Evolutionary conservation across 2,797 vertebrate genomes (phyloP), one percentile per base, ranked within the genome.

Genomic region (Acridotheres tristis): DNA sequence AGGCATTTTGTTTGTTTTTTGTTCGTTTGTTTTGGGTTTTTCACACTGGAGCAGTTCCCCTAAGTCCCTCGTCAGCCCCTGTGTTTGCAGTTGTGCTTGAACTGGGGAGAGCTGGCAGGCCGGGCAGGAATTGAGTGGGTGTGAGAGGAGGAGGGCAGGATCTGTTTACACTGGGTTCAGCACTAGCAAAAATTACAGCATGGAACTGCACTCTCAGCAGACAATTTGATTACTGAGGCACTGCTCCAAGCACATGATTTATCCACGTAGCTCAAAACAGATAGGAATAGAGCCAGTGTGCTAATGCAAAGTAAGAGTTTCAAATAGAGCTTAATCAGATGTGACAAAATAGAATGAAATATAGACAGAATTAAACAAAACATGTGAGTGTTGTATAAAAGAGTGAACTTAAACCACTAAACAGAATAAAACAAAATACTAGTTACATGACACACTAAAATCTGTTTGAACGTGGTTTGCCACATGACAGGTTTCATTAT

Each of bases 121-220:
- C 0, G 0, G 93, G 65, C 82, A 91, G 90, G 85, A 65, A 42
- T 77, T 77, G 89, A 71, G 78, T 65, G 94, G 92, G 87, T 73
- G 57, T 1, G 19, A 66, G 78, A 83, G 89, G 82, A 96, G 95
- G 76, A 94, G 88, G 86, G 80, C 91, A 90, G 80, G 88, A 50
- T 95, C 91, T 95, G 90, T 95, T 96, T 91, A 93, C 86, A 27
- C 45, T 32, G 74, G 42, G 83, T 94, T 96, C 71, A 85, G 83
- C 83, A 90, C 85, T 69, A 67, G 90, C 88, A 94, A 76, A 88
- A 94, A 94, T 96, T 81, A 85, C 80, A 87, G 88, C 83, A 22
- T 42, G 66, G 86, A 96, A 88, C 93, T 95, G 95, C 93, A 73
- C 90, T 94, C 95, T 97, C 93, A 91, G 94, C 95, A 96, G 83